Base-by-base conservation (phyloP, 2,888 invertebrate genomes). In the Prenolepis imparis region DNA sequence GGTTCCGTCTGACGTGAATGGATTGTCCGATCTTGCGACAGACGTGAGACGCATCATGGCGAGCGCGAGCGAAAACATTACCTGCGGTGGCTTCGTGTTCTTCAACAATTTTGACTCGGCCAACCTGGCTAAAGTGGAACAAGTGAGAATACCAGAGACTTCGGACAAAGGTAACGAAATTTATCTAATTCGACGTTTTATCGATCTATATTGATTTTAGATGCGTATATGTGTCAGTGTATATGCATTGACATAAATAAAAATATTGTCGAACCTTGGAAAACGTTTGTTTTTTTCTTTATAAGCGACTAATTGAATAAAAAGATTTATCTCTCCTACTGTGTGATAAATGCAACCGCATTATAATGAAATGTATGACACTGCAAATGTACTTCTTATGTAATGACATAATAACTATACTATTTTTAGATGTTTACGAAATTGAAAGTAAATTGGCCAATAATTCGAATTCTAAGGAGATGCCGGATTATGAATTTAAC, bases 91-190 rank as follows among this genome's bases (percentile, higher is more conserved):
- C 91, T 97, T 98, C 95, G 96, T 96, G 91, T 98, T 98, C 95
- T 97, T 97, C 91, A 97, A 98, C 91, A 97, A 97, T 94, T 98
- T 98, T 95, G 98, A 98, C 95, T 98, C 98, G 63, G 98, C 98
- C 84, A 98, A 98, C 95, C 96, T 98, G 91, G 97, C 97, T 78
- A 96, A 96, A 95, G 98, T 98, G 75, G 98, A 98, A 94, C 96
- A 96, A 92, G 97, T 82, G 95, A 96, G 66, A 95, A 48, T 66
- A 21, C 73, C 84, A 11, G 91, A 91, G 59, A 83, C 88, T 32
- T 67, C 84, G 64, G 90, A 92, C 9, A 91, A 93, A 88, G 94
- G 94, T 94, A 90, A 95, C 93, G 15, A 5, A 11, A 32, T 44
- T 44, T 36, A 12, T n/a, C 24, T 28, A 8, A 52, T 12, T 9